A percentile compares a stretch with the other conserved stretches of the same genome.
Conservation (phyloP, 1,140 invertebrate species). For the Drosophila auraria region DNA sequence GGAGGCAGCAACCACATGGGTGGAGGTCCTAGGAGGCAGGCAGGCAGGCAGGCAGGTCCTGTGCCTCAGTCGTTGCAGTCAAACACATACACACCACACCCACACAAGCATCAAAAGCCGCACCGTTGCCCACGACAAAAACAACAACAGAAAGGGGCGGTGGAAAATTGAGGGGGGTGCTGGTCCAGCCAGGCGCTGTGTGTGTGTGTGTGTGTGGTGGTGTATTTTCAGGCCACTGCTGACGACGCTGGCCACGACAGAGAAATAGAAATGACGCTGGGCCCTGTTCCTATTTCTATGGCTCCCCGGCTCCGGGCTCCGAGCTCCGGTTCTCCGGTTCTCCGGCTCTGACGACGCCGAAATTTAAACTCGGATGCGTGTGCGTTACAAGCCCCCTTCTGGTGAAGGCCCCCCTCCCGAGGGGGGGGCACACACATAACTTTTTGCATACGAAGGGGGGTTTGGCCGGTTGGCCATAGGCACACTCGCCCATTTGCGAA, state of each 20-base stretch:
- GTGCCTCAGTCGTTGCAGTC: constrained; percentile 51
- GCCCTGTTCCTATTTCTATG: constrained; percentile 51
- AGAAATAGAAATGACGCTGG: constrained; percentile 65
- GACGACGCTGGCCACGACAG: constrained; percentile 62
- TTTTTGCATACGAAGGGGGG: constrained; percentile 55
- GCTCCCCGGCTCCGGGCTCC: constrained; percentile 22
- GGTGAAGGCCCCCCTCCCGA: constrained; percentile 9
- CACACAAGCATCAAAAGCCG: constrained; percentile 55
- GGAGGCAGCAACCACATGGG: not conserved
- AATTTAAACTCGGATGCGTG: constrained; percentile 76
- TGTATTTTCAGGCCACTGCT: constrained; percentile 33
- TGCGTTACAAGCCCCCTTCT: constrained; percentile 51
- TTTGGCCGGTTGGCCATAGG: constrained; percentile 8
- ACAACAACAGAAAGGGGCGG: constrained; percentile 36
- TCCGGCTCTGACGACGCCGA: constrained; percentile 52
- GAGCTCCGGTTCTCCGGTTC: constrained; percentile 31
- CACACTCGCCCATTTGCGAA: constrained; percentile 75
- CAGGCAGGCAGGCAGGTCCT: constrained; percentile 8
- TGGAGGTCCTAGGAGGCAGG: not conserved
- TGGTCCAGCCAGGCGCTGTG: not conserved
- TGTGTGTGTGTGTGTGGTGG: constrained; percentile 2
- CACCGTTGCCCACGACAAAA: constrained; percentile 56
- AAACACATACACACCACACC: constrained; percentile 32
- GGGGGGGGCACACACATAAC: constrained; percentile 67
- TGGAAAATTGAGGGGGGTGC: constrained; percentile 14